Base-by-base conservation (phyloP, 1,140 invertebrate species). In the Drosophila auraria region DNA sequence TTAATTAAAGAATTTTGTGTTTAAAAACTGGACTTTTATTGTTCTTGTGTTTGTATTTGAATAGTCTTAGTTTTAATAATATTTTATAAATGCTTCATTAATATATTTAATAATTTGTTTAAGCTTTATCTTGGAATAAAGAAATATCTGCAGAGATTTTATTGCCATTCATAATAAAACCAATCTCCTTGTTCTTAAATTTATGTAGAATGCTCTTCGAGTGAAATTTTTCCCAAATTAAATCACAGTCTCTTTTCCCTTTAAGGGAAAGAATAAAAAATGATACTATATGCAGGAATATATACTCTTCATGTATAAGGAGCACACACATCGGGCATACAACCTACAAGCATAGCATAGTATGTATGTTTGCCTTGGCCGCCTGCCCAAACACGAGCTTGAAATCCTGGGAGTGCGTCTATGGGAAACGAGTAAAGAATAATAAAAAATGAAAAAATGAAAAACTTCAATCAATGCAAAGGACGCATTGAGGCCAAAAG, bases 401-500 rank as follows among this genome's bases (percentile, higher is more conserved):
- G 70, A 36, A 54, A 40, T 50, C 25, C 61, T 60, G 47, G 58
- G 25, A 50, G 71, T 63, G 40, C 56, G 44, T 25, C 58, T 51
- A 74, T 53, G 76, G 40, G 7, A 45, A 58, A 66, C 45, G 45
- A 50, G 54, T 53, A 20, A 25, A 66, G 42, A 58, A 61, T 40
- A 40, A 40, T 23, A 58, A 38, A 54, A 49, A 45, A 49, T 62
- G 14, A 47, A 30, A 44, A 51, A 44, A 40, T 25, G n/a, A 38
- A 40, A 69, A 74, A 69, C 58, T 51, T 68, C 45, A 68, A 57
- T 83, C 62, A 66, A 59, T 82, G 71, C 78, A 63, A 57, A 45
- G 47, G 63, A 66, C 30, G 42, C 62, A 86, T 72, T 58, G 60
- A 62, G 83, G 83, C 64, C 83, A 86, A 87, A 79, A 72, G 83